Percentiles rank a stretch among this genome's conserved stretches.
These are phyloP conservation scores for Ictalurus punctatus DNA, from an alignment of 2,113 vertebrate genomes.

Conservation along the genomic window DNA sequence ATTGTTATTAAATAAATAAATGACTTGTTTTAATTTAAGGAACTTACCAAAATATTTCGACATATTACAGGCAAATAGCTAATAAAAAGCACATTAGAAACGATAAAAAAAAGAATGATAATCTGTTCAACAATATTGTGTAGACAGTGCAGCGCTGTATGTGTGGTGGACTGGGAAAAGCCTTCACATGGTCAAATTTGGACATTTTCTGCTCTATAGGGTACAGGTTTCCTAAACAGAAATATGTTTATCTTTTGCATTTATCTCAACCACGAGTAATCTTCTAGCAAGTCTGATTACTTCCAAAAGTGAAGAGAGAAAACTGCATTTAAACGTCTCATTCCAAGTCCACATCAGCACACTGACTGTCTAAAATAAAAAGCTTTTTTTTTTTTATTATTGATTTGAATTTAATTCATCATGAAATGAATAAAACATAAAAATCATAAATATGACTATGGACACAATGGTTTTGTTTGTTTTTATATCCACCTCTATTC, in stretches of 20 bases:
- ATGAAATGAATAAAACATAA: not conserved
- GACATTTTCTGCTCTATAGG: not conserved
- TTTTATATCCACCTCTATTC: not conserved
- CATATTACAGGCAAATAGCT: not conserved
- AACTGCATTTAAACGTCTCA: not conserved
- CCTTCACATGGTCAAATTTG: too few species aligned
- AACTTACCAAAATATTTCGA: not conserved
- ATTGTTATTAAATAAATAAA: not conserved
- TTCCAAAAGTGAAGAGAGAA: not conserved
- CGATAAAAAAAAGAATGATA: not conserved
- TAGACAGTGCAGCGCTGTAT: not conserved
- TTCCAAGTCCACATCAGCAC: not conserved
- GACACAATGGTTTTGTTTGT: not conserved
- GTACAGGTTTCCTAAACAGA: not conserved
- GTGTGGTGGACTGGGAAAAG: not conserved
- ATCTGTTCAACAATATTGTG: not conserved
- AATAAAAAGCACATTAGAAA: too few species aligned
- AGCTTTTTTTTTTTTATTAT: not conserved
- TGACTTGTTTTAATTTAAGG: not conserved
- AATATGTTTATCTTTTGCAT: not conserved
- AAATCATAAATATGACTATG: not conserved
- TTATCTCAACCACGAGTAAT: not conserved
- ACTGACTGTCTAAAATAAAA: not conserved
- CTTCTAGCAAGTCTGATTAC: not conserved
- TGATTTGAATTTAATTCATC: not conserved